Percentiles rank a stretch among this genome's conserved stretches.
Conservation (phyloP, 2,797 vertebrate genomes). For the Rhincodon typus region DNA sequence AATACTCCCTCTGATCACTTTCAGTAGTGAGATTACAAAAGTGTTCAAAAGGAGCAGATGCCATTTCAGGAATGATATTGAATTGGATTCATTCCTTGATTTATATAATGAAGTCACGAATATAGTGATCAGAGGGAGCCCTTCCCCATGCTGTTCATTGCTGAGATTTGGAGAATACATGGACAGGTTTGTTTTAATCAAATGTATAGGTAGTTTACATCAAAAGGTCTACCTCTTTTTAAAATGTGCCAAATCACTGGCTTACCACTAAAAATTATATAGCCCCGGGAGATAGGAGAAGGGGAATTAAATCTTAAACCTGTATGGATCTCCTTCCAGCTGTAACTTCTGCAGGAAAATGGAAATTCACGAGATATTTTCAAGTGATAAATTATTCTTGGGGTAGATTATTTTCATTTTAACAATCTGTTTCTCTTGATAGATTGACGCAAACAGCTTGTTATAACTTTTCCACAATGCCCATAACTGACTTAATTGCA, state of each 20-base stretch:
- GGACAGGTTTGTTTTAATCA: background rate
- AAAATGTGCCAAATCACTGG: background rate
- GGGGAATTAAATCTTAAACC: slow-evolving; percentile 5
- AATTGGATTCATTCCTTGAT: background rate
- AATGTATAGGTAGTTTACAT: background rate
- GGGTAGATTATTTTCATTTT: background rate
- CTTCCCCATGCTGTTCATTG: background rate
- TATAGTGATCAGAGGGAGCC: background rate
- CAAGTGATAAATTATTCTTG: slow-evolving; percentile 4
- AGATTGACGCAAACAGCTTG: background rate
- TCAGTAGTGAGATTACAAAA: background rate
- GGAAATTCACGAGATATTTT: background rate
- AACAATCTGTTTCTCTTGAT: background rate
- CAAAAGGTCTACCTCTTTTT: background rate
- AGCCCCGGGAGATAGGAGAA: background rate
- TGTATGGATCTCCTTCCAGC: background rate
- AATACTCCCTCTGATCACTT: background rate
- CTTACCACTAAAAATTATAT: background rate
- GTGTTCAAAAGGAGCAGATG: background rate
- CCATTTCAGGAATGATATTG: background rate
- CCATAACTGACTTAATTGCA: too few relatives aligned
- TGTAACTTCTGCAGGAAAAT: background rate
- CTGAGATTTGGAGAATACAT: background rate
- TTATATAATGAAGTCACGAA: background rate
- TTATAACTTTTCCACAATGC: background rate